Evolutionary conservation across 1,140 invertebrate genomes (phyloP), one percentile per base, ranked within the genome.

Genomic region (Caenorhabditis remanei): DNA sequence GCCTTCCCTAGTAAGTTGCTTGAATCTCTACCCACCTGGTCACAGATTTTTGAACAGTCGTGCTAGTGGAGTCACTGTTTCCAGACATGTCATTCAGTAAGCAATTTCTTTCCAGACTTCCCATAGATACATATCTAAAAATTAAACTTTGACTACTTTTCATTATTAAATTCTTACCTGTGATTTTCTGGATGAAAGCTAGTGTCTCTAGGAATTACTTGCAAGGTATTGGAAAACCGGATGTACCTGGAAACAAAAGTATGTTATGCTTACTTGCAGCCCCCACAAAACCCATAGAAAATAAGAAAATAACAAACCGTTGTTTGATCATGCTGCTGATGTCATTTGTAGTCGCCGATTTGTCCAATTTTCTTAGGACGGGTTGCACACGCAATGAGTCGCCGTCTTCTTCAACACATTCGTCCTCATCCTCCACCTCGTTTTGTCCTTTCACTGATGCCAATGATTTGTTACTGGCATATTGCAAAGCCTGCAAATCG

Each of bases 401-500:
- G 2, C 46, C 71, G 71, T 79, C 14, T 41, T 79, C 46, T 24
- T 24, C 46, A 0, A 5, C 71, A 24, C n/a, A 3, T 8, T 53
- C 43, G 5, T 79, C 71, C n/a, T 24, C 19, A 46, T 48, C 71
- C 50, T 79, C 46, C 19, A 71, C 67, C 21, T 46, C 41, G 67
- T 48, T 71, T 79, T 79, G 71, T 53, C 71, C 71, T 79, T 79
- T 50, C 9, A 46, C 67, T 8, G 67, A 71, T 24, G 71, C n/a
- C 46, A 79, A n/a, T 50, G 71, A 79, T 79, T 79, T 79, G 71
- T 50, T 79, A 56, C 85, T 85, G 32, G 58, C 65, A 58, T 71
- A 85, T 75, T 85, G 85, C 21, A 85, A 50, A 32, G 85, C 53
- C 85, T 85, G 46, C n/a, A 71, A 48, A 63, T 85, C 55, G 50